Evolutionary conservation across 1,140 invertebrate genomes (phyloP).

Genomic region (Latrodectus geometricus): DNA sequence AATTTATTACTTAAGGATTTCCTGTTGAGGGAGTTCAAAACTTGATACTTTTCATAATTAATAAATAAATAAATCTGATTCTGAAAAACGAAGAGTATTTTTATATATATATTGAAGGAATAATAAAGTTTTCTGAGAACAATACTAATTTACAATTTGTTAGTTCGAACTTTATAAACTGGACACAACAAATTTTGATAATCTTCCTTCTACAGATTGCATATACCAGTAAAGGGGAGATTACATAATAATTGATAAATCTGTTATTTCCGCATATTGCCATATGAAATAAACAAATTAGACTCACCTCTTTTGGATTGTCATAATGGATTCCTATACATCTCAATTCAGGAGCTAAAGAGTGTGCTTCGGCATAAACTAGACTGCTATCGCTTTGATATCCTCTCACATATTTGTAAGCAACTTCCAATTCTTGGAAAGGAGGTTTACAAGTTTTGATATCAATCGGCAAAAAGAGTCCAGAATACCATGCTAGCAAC

Average conservation of each 20-base stretch:
- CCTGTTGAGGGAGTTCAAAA: too few relatives aligned
- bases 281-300: background rate
- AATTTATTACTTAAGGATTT: too few relatives aligned
- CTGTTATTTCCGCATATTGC: background rate
- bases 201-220: background rate
- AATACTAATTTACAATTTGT: too few relatives aligned
- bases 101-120: too few relatives aligned
- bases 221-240: background rate
- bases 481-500: conserved; percentile 67
- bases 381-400: conserved; percentile 70
- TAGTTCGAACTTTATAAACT: too few relatives aligned
- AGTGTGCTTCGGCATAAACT: conserved; percentile 68
- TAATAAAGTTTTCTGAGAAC: too few relatives aligned
- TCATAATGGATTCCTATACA: conserved; percentile 71
- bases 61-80: too few relatives aligned
- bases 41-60: too few relatives aligned
- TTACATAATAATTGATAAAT: background rate
- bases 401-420: conserved; percentile 70
- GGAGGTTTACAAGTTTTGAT: conserved; percentile 68
- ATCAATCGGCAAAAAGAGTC: conserved; percentile 66
- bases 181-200: background rate
- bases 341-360: conserved; percentile 67
- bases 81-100: too few relatives aligned
- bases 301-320: conserved; percentile 69
- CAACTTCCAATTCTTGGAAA: conserved; percentile 67